A percentile compares a stretch with the other conserved stretches of the same genome.
phyloP scores from a whole-genome alignment of 1,140 invertebrate species.

The Pachyrhynchus sulphureomaculatus region DNA sequence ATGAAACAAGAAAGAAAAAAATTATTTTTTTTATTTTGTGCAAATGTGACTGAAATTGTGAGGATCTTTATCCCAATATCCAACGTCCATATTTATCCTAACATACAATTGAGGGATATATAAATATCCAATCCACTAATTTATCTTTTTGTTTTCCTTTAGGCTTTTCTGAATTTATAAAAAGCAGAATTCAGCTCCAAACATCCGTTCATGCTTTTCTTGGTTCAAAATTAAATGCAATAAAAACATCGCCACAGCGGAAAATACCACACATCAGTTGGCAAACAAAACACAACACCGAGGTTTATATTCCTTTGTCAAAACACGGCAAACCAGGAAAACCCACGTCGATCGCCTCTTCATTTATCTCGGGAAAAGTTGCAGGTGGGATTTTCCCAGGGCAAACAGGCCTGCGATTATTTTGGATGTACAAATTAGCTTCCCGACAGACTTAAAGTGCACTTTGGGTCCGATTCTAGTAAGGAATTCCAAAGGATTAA shows the following conservation, averaged over 20 bases:
- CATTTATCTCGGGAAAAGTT: slow-evolving; percentile 14
- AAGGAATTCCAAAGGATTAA: slow-evolving; percentile 9
- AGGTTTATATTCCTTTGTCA: slow-evolving; percentile 12
- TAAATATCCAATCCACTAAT: no score
- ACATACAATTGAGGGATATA: no score
- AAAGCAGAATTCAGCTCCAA: no score
- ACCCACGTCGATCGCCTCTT: not conserved
- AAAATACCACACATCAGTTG: slow-evolving; percentile 8
- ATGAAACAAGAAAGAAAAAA: no score
- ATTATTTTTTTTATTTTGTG: no score
- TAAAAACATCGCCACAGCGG: not conserved
- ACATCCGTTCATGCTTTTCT: not conserved
- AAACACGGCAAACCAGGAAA: slow-evolving; percentile 4
- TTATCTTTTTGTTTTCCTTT: no score
- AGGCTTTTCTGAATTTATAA: no score
- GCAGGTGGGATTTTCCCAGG: slow-evolving; percentile 14
- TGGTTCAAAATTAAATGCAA: not conserved
- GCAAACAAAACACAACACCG: slow-evolving; percentile 5
- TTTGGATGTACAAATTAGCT: slow-evolving; percentile 11
- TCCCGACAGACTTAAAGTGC: slow-evolving; percentile 5
- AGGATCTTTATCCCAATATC: no score
- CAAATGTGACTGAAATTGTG: no score
- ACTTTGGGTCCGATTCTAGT: not conserved
- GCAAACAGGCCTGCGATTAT: slow-evolving; percentile 3
- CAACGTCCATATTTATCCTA: no score